Evolutionary conservation across 2,113 vertebrate genomes (phyloP).

Genomic region (Phylloscopus trochilus): DNA sequence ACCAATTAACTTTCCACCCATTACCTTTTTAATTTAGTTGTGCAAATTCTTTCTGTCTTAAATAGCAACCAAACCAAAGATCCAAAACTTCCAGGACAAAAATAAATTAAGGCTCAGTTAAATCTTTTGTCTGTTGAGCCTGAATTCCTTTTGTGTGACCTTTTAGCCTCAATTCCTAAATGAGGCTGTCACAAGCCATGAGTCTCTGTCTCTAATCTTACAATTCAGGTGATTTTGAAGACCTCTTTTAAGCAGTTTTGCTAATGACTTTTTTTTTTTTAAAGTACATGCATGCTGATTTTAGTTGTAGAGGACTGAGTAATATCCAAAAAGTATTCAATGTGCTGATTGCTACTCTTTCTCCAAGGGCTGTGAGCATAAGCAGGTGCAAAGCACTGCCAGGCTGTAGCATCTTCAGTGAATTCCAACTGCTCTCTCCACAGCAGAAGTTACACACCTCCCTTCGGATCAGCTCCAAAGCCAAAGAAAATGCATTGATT

Average conservation of each 20-base stretch:
- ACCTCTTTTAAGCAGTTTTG: neutral
- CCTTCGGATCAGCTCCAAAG: neutral
- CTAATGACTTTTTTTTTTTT: neutral
- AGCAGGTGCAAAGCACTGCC: neutral
- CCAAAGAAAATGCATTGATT: constrained; percentile 41
- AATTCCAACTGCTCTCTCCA: neutral
- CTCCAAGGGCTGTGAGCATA: neutral
- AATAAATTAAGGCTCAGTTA: neutral
- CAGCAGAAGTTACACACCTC: neutral
- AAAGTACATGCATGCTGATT: neutral
- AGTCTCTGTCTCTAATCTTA: neutral
- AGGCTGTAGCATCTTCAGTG: neutral
- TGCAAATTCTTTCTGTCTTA: neutral
- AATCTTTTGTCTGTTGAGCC: neutral
- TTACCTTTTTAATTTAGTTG: neutral
- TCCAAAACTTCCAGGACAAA: neutral
- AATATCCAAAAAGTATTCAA: neutral
- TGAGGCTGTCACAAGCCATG: neutral
- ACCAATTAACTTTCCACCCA: neutral
- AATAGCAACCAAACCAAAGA: neutral
- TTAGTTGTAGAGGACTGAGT: neutral
- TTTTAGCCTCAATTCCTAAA: neutral
- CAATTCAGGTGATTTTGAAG: neutral
- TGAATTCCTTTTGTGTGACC: neutral
- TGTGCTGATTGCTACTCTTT: neutral